phyloP scores from a whole-genome alignment of 2,888 invertebrate genomes.

The Heliconius sara region DNA sequence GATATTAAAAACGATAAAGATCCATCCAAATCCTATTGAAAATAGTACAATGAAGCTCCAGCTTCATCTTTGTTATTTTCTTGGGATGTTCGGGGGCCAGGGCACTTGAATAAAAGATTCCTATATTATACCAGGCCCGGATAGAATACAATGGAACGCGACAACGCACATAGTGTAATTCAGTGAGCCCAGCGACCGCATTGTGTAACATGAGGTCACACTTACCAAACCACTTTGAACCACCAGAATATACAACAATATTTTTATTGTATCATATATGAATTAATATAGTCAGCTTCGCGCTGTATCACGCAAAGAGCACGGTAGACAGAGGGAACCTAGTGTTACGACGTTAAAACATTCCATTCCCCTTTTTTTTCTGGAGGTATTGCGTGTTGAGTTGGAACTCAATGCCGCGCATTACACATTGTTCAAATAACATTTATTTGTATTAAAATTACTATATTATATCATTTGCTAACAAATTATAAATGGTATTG shows the following conservation, averaged over 20 bases:
- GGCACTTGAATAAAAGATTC: slow-evolving; percentile 83
- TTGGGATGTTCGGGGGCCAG: slow-evolving; percentile 72
- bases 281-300: not conserved
- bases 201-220: slow-evolving; percentile 60
- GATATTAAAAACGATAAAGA: slow-evolving; percentile 56
- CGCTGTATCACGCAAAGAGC: not conserved
- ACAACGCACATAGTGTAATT: slow-evolving; percentile 75
- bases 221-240: slow-evolving; percentile 40
- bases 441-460: not conserved
- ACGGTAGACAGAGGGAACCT: not conserved
- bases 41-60: slow-evolving; percentile 74
- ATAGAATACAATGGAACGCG: slow-evolving; percentile 72
- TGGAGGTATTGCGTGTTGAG: no score
- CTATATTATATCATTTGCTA: not conserved
- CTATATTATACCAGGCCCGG: slow-evolving; percentile 73
- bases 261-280: slow-evolving; percentile 14
- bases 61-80: slow-evolving; percentile 78
- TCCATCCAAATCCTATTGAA: slow-evolving; percentile 78
- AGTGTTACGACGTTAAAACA: not conserved
- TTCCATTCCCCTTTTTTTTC: not conserved
- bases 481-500: not conserved
- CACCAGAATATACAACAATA: slow-evolving; percentile 20
- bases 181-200: slow-evolving; percentile 69
- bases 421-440: not conserved
- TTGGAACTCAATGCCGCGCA: not conserved